phyloP scores from a whole-genome alignment of 2,888 invertebrate genomes.

The Arge pagana region DNA sequence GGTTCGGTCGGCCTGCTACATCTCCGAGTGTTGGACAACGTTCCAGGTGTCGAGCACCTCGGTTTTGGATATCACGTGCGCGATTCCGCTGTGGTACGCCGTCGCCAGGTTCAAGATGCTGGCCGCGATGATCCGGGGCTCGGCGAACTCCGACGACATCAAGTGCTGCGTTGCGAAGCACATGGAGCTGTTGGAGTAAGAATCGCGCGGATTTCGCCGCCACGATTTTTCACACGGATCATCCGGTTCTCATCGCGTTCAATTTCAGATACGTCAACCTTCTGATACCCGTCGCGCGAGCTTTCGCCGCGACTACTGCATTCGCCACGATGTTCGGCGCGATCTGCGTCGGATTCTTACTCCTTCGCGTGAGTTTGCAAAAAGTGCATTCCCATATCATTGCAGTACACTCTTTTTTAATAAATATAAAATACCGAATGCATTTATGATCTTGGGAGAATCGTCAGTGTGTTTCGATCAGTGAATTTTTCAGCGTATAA shows the following conservation, averaged over 20 bases:
- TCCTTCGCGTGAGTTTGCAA: too few relatives aligned
- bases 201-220: too few relatives aligned
- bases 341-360: too few relatives aligned
- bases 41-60: conserved; percentile 33
- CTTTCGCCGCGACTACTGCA: background rate
- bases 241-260: too few relatives aligned
- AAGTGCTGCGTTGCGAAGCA: too few relatives aligned
- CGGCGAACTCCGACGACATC: conserved; percentile 12
- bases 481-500: too few relatives aligned
- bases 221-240: too few relatives aligned
- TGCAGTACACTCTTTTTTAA: too few relatives aligned
- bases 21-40: conserved; percentile 35
- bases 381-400: conserved; percentile 1
- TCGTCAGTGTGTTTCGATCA: conserved; percentile 5
- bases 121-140: background rate
- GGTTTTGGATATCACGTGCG: conserved; percentile 35
- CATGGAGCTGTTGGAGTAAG: too few relatives aligned
- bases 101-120: conserved; percentile 37
- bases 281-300: background rate
- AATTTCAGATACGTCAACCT: conserved; percentile 14
- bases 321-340: background rate
- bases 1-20: conserved; percentile 28
- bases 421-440: too few relatives aligned
- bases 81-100: conserved; percentile 37
- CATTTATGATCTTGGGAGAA: too few relatives aligned